Evolutionary conservation across 2,113 vertebrate genomes (phyloP).

Genomic region (Chaenogobius annularis): DNA sequence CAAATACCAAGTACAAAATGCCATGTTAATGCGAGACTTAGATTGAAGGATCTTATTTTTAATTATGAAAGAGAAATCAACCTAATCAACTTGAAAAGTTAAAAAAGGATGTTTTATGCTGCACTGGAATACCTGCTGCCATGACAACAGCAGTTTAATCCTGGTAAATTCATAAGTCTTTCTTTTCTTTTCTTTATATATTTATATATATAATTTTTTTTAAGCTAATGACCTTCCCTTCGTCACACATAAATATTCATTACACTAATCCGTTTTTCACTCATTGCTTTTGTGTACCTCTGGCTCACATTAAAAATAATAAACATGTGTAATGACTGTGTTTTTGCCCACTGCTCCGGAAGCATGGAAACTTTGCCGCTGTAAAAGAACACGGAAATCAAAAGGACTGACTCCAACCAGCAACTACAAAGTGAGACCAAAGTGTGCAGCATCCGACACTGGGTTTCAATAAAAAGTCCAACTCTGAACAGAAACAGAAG

Average conservation of each 20-base stretch:
- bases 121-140: conserved; percentile 29
- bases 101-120: neutral
- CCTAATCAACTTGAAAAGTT: conserved; percentile 9
- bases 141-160: conserved; percentile 33
- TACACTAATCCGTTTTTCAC: neutral
- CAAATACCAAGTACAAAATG: neutral
- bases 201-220: neutral
- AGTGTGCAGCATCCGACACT: neutral
- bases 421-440: neutral
- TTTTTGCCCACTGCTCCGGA: conserved; percentile 37
- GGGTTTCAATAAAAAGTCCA: conserved; percentile 21
- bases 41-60: neutral
- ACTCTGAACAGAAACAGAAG: conserved; percentile 7
- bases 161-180: conserved; percentile 19
- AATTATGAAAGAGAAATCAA: neutral
- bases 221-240: conserved; percentile 20
- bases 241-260: conserved; percentile 2
- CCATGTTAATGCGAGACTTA: neutral
- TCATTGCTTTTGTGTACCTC: neutral
- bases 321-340: conserved; percentile 3
- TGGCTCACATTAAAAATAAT: neutral
- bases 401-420: conserved; percentile 1
- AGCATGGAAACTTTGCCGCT: conserved; percentile 17
- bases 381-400: neutral
- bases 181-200: conserved; percentile 22